A percentile compares a stretch with the other conserved stretches of the same genome.
Evolutionary conservation across 2,113 vertebrate genomes (phyloP).

Genomic region (Seriola aureovittata): DNA sequence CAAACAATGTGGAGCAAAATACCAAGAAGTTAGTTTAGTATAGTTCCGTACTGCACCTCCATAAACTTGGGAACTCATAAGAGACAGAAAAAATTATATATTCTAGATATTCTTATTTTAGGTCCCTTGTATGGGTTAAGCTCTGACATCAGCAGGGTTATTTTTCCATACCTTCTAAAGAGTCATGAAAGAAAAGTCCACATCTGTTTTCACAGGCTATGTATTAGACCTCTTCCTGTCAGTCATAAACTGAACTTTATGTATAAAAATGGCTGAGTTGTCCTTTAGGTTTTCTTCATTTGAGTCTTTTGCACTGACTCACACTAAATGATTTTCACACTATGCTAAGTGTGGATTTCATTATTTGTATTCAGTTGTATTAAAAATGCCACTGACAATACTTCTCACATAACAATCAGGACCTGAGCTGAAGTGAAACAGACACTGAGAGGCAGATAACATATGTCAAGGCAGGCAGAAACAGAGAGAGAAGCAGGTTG

Average conservation of each 20-base stretch:
- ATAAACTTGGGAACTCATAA: too few relatives aligned
- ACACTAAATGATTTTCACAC: neutral
- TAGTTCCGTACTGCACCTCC: too few relatives aligned
- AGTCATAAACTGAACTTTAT: neutral
- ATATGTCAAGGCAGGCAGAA: conserved; percentile 42
- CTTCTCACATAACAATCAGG: neutral
- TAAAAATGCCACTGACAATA: neutral
- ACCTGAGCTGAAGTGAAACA: neutral
- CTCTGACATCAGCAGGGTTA: too few relatives aligned
- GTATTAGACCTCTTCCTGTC: neutral
- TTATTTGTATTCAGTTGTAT: neutral
- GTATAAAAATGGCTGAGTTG: neutral
- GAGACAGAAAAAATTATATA: too few relatives aligned
- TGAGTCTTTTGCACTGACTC: too few relatives aligned
- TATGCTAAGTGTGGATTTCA: neutral
- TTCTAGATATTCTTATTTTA: too few relatives aligned
- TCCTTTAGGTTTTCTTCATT: neutral
- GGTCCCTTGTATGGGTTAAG: neutral
- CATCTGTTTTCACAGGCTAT: neutral
- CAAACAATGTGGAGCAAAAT: too few relatives aligned
- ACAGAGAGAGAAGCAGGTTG: conserved; percentile 18
- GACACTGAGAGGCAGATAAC: conserved; percentile 31
- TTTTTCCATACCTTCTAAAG: too few relatives aligned
- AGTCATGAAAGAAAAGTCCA: neutral
- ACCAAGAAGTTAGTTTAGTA: too few relatives aligned